phyloP scores from a whole-genome alignment of 1,140 invertebrate species.

The Drosophila busckii region DNA sequence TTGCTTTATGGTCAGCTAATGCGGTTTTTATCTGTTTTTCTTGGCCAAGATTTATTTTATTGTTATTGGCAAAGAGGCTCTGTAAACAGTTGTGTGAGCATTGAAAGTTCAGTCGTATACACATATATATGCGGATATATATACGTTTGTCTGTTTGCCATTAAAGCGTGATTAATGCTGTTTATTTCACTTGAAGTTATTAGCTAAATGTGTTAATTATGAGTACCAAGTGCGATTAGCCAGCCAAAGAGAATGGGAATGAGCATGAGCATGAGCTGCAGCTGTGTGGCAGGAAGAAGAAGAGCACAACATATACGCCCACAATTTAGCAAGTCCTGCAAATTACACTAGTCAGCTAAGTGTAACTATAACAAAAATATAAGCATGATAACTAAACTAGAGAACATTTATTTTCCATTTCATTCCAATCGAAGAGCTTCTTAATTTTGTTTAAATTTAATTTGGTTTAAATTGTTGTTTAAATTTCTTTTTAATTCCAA shows the following conservation, averaged over 20 bases:
- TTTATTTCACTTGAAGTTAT: constrained; percentile 71
- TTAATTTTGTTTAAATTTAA: too few species aligned
- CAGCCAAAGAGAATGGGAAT: constrained; percentile 10
- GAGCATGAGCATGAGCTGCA: too few species aligned
- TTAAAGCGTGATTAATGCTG: constrained; percentile 73
- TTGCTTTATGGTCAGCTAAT: constrained; percentile 68
- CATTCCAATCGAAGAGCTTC: too few species aligned
- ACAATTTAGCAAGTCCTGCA: too few species aligned
- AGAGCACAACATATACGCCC: background rate
- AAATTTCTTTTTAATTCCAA: too few species aligned
- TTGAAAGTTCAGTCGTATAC: constrained; percentile 52
- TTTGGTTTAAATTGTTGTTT: too few species aligned
- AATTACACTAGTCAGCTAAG: too few species aligned
- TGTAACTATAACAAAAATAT: too few species aligned
- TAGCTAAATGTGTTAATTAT: constrained; percentile 76
- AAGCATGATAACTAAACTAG: too few species aligned
- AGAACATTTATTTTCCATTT: too few species aligned
- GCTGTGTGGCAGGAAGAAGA: background rate
- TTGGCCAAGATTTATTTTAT: constrained; percentile 75
- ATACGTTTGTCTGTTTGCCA: constrained; percentile 45
- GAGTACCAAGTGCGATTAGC: constrained; percentile 64
- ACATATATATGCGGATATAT: background rate
- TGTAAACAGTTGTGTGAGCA: constrained; percentile 18
- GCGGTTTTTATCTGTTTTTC: constrained; percentile 73
- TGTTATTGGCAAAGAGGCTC: constrained; percentile 60